These are phyloP conservation scores for Mesorhabditis spiculigera DNA, from an alignment of 2,888 invertebrate species.

Conservation along the genomic window DNA sequence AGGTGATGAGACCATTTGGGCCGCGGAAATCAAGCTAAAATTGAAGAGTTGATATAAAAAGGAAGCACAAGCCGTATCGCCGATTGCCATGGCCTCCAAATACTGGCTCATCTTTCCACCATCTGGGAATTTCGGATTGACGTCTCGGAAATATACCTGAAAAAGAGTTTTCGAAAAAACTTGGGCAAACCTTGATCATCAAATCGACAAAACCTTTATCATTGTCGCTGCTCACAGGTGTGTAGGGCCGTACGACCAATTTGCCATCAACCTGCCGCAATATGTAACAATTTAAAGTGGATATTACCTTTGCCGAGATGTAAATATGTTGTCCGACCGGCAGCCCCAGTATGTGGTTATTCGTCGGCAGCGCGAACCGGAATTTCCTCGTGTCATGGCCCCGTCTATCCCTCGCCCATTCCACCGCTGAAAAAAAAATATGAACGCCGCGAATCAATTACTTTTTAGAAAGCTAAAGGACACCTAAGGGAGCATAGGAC, in stretches of 20 bases:
- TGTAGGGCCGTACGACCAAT: conserved; percentile 89
- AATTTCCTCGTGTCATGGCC: conserved; percentile 90
- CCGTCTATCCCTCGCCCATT: background rate
- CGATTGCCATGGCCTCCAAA: conserved; percentile 80
- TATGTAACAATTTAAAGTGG: conserved; percentile 5
- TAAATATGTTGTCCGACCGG: conserved; percentile 88
- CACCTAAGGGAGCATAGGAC: no score
- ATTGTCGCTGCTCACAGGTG: conserved; percentile 92
- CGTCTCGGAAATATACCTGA: conserved; percentile 89
- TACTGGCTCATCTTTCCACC: conserved; percentile 93
- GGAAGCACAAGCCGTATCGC: conserved; percentile 65
- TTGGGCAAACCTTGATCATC: conserved; percentile 74
- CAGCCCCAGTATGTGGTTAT: conserved; percentile 83
- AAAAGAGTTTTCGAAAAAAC: background rate
- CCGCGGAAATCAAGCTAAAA: background rate
- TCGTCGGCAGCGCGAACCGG: conserved; percentile 82
- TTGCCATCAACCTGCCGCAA: conserved; percentile 73
- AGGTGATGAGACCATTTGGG: conserved; percentile 26
- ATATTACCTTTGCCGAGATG: conserved; percentile 72
- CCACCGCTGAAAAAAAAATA: background rate
- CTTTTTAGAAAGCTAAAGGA: no score
- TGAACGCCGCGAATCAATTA: no score
- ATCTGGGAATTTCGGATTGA: conserved; percentile 93
- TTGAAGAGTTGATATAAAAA: conserved; percentile 1
- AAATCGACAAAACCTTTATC: conserved; percentile 87